These are phyloP conservation scores for Charina bottae DNA, from an alignment of 2,113 vertebrate species.

Conservation along the genomic window DNA sequence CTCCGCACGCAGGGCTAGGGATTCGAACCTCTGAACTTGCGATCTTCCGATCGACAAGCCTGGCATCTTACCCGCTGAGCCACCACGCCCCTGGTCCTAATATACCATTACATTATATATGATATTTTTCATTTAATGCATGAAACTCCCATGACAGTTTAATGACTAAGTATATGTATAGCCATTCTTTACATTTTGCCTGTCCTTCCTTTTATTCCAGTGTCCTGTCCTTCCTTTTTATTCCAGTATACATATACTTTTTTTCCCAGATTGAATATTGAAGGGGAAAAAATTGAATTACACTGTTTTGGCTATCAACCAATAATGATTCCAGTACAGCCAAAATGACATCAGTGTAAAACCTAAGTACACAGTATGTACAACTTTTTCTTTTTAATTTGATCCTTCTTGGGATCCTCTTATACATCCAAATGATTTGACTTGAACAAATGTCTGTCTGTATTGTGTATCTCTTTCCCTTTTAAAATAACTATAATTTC, in stretches of 20 bases:
- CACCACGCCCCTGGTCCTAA: too few species aligned
- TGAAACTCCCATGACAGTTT: background rate
- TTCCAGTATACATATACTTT: too few species aligned
- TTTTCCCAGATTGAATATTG: too few species aligned
- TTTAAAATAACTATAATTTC: conserved; percentile 8
- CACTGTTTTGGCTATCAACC: conserved; percentile 35
- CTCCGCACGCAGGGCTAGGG: too few species aligned
- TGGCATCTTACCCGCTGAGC: too few species aligned
- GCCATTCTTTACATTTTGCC: conserved; percentile 20
- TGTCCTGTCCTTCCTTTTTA: too few species aligned
- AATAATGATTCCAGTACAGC: conserved; percentile 44
- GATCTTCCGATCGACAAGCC: too few species aligned
- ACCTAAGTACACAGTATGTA: conserved; percentile 50
- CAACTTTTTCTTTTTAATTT: conserved; percentile 63
- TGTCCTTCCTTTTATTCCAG: background rate
- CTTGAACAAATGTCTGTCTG: conserved; percentile 42
- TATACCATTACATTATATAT: too few species aligned
- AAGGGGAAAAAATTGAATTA: conserved; percentile 11
- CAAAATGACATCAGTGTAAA: conserved; percentile 57
- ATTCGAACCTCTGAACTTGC: too few species aligned
- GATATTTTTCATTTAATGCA: background rate
- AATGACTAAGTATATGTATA: conserved; percentile 5
- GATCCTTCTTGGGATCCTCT: conserved; percentile 30
- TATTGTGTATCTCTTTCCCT: conserved; percentile 44
- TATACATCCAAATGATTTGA: conserved; percentile 48